Percentiles rank a stretch among this genome's conserved stretches.
Evolutionary conservation across 1,140 invertebrate species (phyloP).

Genomic region (Conus ventricosus): DNA sequence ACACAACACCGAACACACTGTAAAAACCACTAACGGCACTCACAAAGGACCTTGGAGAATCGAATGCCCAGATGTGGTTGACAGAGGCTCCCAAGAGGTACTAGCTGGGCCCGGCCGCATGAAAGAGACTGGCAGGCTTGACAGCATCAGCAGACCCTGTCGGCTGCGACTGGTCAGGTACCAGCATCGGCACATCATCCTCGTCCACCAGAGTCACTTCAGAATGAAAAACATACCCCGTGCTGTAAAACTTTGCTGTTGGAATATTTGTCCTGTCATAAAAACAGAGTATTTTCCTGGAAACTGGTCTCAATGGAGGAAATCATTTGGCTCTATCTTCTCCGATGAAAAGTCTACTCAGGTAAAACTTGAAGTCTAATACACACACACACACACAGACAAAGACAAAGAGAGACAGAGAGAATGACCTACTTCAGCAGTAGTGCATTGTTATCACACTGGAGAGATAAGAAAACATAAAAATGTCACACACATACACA

Average conservation of each 20-base stretch:
- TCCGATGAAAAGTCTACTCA: too few species aligned
- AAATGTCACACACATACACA: not conserved
- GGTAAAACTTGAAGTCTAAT: too few species aligned
- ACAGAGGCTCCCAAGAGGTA: not conserved
- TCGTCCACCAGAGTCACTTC: constrained; percentile 37
- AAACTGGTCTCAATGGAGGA: too few species aligned
- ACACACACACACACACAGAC: too few species aligned
- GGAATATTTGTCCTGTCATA: not conserved
- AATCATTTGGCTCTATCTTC: too few species aligned
- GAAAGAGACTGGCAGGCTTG: constrained; percentile 1
- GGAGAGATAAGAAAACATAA: too few species aligned
- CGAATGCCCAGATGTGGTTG: not conserved
- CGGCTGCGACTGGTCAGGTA: constrained; percentile 5
- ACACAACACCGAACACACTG: too few species aligned
- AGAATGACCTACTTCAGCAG: too few species aligned
- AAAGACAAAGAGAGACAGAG: too few species aligned
- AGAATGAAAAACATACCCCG: not conserved
- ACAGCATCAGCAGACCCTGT: not conserved
- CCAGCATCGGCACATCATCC: constrained; percentile 55
- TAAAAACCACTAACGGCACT: not conserved
- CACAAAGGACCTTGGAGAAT: not conserved
- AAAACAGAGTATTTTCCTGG: too few species aligned
- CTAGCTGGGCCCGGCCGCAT: constrained; percentile 14
- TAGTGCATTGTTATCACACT: too few species aligned
- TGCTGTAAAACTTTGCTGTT: not conserved